Percentiles rank a stretch among this genome's conserved stretches.
Evolutionary conservation across 2,888 invertebrate genomes (phyloP).

Genomic region (Vanessa cardui): DNA sequence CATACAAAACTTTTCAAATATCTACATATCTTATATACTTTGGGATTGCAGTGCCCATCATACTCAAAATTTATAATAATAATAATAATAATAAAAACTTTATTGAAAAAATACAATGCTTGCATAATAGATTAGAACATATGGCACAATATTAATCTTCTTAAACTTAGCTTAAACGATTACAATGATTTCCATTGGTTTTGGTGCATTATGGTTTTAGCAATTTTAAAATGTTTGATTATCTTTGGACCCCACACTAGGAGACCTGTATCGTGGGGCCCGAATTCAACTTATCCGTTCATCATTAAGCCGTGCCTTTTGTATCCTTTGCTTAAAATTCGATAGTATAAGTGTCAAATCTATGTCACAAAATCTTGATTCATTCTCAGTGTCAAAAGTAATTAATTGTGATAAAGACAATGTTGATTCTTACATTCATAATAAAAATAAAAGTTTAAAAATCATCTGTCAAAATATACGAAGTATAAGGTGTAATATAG

Average conservation of each 20-base stretch:
- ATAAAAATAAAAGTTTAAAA: background rate
- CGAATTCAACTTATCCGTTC: conserved; percentile 1
- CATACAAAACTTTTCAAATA: conserved; percentile 1
- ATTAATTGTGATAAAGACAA: background rate
- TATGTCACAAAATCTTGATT: conserved; percentile 2
- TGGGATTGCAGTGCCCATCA: background rate
- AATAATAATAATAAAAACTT: no score
- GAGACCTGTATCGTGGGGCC: no score
- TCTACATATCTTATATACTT: background rate
- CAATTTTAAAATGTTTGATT: no score
- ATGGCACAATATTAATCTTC: no score
- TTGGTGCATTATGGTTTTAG: no score
- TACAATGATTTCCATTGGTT: no score
- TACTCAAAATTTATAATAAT: conserved; percentile 1
- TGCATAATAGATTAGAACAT: no score
- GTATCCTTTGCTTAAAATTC: background rate
- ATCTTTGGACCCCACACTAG: no score
- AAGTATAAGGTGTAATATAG: conserved; percentile 23
- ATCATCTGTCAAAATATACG: conserved; percentile 20
- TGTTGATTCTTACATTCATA: conserved; percentile 1
- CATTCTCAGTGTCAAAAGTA: background rate
- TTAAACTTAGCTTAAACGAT: no score
- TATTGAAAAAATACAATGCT: no score
- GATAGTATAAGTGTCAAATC: conserved; percentile 2
- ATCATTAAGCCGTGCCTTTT: conserved; percentile 2